These are phyloP conservation scores for Montipora cactus DNA, from an alignment of 64 coral and sea anemone species.

Conservation along the genomic window DNA sequence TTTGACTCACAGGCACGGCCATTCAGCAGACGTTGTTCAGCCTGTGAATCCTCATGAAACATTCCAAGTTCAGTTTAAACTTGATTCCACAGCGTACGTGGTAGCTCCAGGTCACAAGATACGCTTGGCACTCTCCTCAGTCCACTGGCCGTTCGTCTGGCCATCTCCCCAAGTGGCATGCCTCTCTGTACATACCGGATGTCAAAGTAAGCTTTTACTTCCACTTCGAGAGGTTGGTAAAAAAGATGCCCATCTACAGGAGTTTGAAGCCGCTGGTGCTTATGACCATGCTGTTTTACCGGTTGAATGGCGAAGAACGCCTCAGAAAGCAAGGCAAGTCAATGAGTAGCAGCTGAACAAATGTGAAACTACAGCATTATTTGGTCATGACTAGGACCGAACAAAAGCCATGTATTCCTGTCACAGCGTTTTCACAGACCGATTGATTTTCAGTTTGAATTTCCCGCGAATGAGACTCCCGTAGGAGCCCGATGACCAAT, in stretches of 20 bases:
- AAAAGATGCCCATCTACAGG: slow-evolving; percentile 43
- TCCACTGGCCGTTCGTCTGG: slow-evolving; percentile 81
- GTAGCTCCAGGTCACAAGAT: slow-evolving; percentile 70
- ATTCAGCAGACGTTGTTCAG: slow-evolving; percentile 49
- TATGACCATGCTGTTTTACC: background rate
- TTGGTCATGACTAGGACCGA: too few relatives aligned
- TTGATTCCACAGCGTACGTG: slow-evolving; percentile 69
- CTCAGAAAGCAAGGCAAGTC: slow-evolving; percentile 46
- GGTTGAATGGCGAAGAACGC: slow-evolving; percentile 49
- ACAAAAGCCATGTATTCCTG: too few relatives aligned
- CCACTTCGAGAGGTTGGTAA: slow-evolving; percentile 41
- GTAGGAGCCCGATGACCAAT: too few relatives aligned
- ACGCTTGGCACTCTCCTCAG: slow-evolving; percentile 79
- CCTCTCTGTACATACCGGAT: slow-evolving; percentile 58
- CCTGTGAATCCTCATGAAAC: slow-evolving; percentile 41
- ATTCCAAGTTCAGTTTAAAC: slow-evolving; percentile 50
- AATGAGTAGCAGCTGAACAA: too few relatives aligned
- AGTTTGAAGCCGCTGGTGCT: slow-evolving; percentile 33
- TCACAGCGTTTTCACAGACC: too few relatives aligned
- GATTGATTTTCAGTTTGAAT: too few relatives aligned
- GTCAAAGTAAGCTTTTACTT: slow-evolving; percentile 52
- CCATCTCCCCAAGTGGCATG: slow-evolving; percentile 66
- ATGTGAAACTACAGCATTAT: too few relatives aligned
- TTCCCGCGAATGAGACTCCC: too few relatives aligned
- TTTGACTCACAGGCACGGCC: slow-evolving; percentile 71